A percentile compares a stretch with the other conserved stretches of the same genome.
phyloP scores from a whole-genome alignment of 2,888 invertebrate species.

The Anagyrus pseudococci region DNA sequence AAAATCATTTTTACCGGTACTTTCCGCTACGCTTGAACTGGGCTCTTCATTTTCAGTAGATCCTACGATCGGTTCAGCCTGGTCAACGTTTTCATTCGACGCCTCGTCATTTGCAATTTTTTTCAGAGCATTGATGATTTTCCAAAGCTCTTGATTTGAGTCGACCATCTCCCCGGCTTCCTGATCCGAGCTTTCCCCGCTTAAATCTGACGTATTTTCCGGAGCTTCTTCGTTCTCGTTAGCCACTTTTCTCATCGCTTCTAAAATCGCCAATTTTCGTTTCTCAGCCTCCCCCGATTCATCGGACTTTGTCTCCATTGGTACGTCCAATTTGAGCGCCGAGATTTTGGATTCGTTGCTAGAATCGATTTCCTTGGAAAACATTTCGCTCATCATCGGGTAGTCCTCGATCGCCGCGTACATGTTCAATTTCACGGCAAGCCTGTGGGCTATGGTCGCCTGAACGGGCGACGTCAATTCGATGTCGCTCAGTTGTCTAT shows the following conservation, averaged over 20 bases:
- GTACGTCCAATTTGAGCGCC: neutral
- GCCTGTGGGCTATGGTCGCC: neutral
- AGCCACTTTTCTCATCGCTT: too few relatives aligned
- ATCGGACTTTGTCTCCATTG: neutral
- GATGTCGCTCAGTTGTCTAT: too few relatives aligned
- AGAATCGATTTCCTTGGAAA: neutral
- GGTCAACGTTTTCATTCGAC: too few relatives aligned
- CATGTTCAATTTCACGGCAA: neutral
- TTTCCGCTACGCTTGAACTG: too few relatives aligned
- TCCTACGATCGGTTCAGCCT: too few relatives aligned
- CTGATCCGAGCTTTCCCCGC: neutral
- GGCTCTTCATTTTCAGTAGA: too few relatives aligned
- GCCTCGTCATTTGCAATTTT: too few relatives aligned
- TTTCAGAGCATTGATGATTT: too few relatives aligned
- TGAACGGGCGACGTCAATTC: neutral
- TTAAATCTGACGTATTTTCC: neutral
- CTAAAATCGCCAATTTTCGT: neutral
- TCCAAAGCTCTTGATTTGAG: too few relatives aligned
- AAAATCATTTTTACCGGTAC: too few relatives aligned
- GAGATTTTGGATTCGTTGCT: neutral
- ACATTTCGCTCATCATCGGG: neutral
- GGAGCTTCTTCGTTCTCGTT: neutral
- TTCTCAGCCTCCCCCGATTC: neutral
- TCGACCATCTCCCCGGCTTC: too few relatives aligned
- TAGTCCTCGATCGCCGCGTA: neutral